Base-by-base conservation (phyloP, 1,140 invertebrate genomes). In the Oreohelix idahoensis region DNA sequence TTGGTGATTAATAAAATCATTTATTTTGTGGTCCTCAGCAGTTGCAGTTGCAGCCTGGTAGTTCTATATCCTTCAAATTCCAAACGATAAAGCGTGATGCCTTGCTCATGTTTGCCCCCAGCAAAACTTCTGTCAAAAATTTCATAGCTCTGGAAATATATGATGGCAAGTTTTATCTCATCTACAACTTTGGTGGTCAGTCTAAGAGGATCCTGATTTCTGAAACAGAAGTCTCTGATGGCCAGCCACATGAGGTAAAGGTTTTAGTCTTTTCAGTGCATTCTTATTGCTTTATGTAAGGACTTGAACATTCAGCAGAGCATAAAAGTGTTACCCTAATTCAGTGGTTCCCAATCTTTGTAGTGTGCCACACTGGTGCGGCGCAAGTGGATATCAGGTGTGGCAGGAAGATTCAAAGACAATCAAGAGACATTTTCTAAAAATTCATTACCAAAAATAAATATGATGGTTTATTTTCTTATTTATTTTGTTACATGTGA, bases 11-110 rank as follows among this genome's bases (percentile, higher is more conserved):
- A 71, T 15, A 39, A 15, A 71, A 23, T n/a, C 38, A 35, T 29
- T 4, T 49, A 5, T 75, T 23, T 15, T 75, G 11, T 75, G 1
- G n/a, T 80, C 39, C n/a, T 35, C 63, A 81, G 69, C 23, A 51
- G 10, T 71, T 83, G 23, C 69, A 74, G 5, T 29, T 84, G 29
- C 73, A 53, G 20, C 0, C 35, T 26, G 86, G 84, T 8, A 83
- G 77, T 35, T 63, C 42, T 39, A 66, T 90, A 0, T 83, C 79
- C 17, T 87, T 90, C 69, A 84, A 88, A 53, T 89, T 89, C 76
- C 85, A 87, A 76, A 91, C 89, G 23, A 85, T 96, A 82, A 92
- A 95, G 20, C 93, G 95, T 0, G 95, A 97, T 80, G 97, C 97
- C 0, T 90, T 99, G 0, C 90, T 99, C 0, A 92, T 98, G 0